phyloP scores from a whole-genome alignment of 2,797 vertebrate genomes.

The Lacerta viridis region DNA sequence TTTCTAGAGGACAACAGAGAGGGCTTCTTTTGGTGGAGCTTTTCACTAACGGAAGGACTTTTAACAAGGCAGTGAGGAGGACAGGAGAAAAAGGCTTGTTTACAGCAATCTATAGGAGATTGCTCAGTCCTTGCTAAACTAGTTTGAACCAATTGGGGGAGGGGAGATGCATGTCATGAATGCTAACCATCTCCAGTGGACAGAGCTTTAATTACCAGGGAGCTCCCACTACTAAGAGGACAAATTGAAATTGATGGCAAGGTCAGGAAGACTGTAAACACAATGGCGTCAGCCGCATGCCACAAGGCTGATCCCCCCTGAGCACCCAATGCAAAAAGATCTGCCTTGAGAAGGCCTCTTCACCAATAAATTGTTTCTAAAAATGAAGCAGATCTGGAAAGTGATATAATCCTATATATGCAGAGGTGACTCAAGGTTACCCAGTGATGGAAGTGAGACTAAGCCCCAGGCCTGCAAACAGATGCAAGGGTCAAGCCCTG shows the following conservation, averaged over 20 bases:
- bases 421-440: neutral
- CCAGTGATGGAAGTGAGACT: neutral
- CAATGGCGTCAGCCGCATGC: no score
- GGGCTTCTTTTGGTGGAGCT: neutral
- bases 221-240: neutral
- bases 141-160: no score
- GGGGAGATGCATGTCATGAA: fast-evolving
- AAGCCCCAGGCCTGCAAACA: neutral
- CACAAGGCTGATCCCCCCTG: neutral
- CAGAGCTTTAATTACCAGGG: neutral
- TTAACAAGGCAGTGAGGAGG: neutral
- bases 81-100: no score
- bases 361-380: neutral
- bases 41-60: neutral
- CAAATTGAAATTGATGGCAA: neutral
- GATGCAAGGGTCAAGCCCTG: neutral
- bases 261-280: neutral
- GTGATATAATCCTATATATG: no score
- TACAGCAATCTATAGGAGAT: neutral
- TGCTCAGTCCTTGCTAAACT: neutral
- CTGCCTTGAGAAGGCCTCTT: neutral
- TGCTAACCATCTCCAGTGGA: no score
- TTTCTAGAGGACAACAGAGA: neutral
- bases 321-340: no score
- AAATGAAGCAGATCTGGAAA: no score